Conservation (phyloP, 2,888 invertebrate species). For the Harpalus rufipes region DNA sequence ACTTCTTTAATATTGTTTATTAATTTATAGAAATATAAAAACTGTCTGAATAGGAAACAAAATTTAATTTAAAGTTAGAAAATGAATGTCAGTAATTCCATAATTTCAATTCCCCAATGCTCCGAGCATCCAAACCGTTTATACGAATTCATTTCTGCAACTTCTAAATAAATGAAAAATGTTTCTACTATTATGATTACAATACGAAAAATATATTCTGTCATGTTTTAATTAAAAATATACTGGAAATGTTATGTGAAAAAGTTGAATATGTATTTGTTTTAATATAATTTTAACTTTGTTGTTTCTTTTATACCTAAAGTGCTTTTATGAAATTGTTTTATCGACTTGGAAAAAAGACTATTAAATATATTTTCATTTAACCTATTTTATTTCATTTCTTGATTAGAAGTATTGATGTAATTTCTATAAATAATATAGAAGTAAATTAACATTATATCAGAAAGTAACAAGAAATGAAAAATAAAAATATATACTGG, state of each 20-base stretch:
- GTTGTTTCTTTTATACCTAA: background rate
- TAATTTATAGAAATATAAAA: background rate
- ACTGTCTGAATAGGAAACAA: constrained; percentile 12
- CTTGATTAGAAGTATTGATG: background rate
- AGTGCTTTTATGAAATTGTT: background rate
- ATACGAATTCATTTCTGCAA: background rate
- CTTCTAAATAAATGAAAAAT: constrained; percentile 4
- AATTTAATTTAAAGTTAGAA: constrained; percentile 25
- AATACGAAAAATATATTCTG: background rate
- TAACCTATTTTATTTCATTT: background rate
- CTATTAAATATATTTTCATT: too few relatives aligned
- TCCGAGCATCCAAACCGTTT: background rate
- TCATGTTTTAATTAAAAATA: constrained; percentile 4
- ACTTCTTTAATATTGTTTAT: constrained; percentile 1
- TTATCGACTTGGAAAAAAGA: background rate
- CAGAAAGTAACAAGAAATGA: too few relatives aligned
- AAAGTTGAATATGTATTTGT: background rate
- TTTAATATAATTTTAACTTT: background rate
- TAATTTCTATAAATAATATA: too few relatives aligned
- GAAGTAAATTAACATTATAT: too few relatives aligned
- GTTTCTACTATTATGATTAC: background rate
- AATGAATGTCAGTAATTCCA: constrained; percentile 15
- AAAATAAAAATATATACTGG: too few relatives aligned
- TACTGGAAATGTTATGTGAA: background rate
- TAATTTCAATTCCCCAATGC: constrained; percentile 14